Conservation (phyloP, 2,888 invertebrate species). For the Rhodophaea formosa region DNA sequence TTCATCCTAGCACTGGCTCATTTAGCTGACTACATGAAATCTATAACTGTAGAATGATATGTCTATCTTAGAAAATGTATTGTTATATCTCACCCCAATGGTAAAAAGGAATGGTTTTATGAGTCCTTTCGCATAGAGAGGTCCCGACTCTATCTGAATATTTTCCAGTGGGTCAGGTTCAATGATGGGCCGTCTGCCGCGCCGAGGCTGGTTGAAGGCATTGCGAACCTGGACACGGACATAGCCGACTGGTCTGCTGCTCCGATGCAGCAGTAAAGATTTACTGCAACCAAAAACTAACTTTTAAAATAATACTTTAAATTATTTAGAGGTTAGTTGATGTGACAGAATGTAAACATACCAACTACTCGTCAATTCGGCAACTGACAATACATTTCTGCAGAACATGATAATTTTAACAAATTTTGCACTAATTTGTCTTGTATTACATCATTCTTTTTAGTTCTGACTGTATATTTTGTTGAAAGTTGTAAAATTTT, state of each 20-base stretch:
- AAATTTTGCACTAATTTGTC: slow-evolving; percentile 18
- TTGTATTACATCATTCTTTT: slow-evolving; percentile 39
- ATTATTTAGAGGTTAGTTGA: slow-evolving; percentile 16
- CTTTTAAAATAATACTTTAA: slow-evolving; percentile 22
- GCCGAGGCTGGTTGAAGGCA: slow-evolving; percentile 60
- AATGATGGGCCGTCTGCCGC: slow-evolving; percentile 40
- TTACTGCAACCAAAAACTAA: slow-evolving; percentile 39
- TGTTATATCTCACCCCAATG: slow-evolving; percentile 72
- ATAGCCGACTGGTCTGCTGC: slow-evolving; percentile 35
- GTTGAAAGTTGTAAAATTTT: slow-evolving; percentile 15
- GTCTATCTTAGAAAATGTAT: not conserved
- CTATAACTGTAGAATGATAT: too few species aligned
- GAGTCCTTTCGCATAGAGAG: slow-evolving; percentile 67
- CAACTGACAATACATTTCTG: slow-evolving; percentile 64
- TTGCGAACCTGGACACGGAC: slow-evolving; percentile 52
- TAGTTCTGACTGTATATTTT: slow-evolving; percentile 2
- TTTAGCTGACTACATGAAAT: too few species aligned
- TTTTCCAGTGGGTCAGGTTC: slow-evolving; percentile 67
- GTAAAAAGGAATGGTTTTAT: slow-evolving; percentile 85
- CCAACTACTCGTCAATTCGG: slow-evolving; percentile 63
- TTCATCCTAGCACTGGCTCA: too few species aligned
- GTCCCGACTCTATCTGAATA: slow-evolving; percentile 62
- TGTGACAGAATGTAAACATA: slow-evolving; percentile 33
- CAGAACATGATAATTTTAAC: slow-evolving; percentile 61
- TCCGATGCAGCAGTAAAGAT: slow-evolving; percentile 40